Percentiles rank a stretch among this genome's conserved stretches.
phyloP scores from a whole-genome alignment of 2,888 invertebrate genomes.

The Drosophila pegasa region DNA sequence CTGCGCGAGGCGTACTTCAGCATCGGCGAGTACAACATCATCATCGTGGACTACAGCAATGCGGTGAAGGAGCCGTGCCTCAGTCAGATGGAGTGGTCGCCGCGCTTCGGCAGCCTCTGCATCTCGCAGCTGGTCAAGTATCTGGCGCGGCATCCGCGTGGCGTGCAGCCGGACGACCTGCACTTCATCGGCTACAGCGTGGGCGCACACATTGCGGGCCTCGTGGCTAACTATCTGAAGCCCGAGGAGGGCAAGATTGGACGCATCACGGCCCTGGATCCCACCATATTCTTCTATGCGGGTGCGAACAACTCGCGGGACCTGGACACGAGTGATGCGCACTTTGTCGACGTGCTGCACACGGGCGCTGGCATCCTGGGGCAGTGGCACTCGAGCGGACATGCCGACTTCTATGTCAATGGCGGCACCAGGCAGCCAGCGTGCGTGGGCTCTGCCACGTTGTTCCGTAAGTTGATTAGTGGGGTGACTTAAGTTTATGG shows the following conservation, averaged over 20 bases:
- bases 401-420: constrained; percentile 95
- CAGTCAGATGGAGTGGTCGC: constrained; percentile 90
- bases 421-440: constrained; percentile 95
- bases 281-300: constrained; percentile 94
- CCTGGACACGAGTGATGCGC: constrained; percentile 91
- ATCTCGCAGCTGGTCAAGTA: constrained; percentile 93
- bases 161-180: constrained; percentile 90
- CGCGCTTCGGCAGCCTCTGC: constrained; percentile 89
- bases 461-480: constrained; percentile 89
- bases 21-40: constrained; percentile 92
- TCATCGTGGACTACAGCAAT: constrained; percentile 93
- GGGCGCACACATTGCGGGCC: constrained; percentile 93
- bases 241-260: constrained; percentile 90
- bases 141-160: constrained; percentile 91
- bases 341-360: constrained; percentile 93
- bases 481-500: not conserved
- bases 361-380: constrained; percentile 95
- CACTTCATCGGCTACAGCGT: constrained; percentile 95
- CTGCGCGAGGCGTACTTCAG: constrained; percentile 93
- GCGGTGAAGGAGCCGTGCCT: constrained; percentile 93
- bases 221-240: constrained; percentile 91
- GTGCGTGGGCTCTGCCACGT: constrained; percentile 91
- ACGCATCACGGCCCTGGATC: constrained; percentile 93
- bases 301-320: constrained; percentile 92
- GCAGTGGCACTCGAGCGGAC: constrained; percentile 95